These are phyloP conservation scores for Xiphophorus couchianus DNA, from an alignment of 2,113 vertebrate genomes.

Conservation along the genomic window DNA sequence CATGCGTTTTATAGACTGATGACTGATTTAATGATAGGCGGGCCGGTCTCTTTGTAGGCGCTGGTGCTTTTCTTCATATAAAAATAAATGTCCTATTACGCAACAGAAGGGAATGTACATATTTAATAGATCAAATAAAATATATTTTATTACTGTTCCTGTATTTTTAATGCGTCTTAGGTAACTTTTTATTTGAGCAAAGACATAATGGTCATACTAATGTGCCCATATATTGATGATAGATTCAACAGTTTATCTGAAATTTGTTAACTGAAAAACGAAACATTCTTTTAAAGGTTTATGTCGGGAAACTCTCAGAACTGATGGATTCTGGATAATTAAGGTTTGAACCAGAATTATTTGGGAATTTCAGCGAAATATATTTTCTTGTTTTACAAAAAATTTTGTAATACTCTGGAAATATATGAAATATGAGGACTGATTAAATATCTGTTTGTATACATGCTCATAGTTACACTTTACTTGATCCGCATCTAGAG, in stretches of 20 bases:
- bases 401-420: background rate
- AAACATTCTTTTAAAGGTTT: background rate
- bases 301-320: background rate
- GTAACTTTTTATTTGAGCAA: too few relatives aligned
- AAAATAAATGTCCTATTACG: slow-evolving; percentile 1
- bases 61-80: slow-evolving; percentile 27
- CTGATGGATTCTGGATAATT: background rate
- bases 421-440: background rate
- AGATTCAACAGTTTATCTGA: background rate
- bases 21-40: slow-evolving; percentile 38
- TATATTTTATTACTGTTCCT: background rate
- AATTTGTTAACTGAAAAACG: background rate
- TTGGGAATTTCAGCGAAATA: background rate
- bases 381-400: background rate
- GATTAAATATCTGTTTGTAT: background rate
- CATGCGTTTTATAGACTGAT: slow-evolving; percentile 61
- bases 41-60: slow-evolving; percentile 30
- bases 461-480: background rate
- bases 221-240: background rate
- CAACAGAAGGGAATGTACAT: background rate
- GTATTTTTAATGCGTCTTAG: too few relatives aligned
- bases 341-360: background rate
- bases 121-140: background rate
- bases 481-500: background rate
- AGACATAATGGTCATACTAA: too few relatives aligned